These are phyloP conservation scores for Apolygus lucorum DNA, from an alignment of 1,140 invertebrate genomes.

Conservation along the genomic window DNA sequence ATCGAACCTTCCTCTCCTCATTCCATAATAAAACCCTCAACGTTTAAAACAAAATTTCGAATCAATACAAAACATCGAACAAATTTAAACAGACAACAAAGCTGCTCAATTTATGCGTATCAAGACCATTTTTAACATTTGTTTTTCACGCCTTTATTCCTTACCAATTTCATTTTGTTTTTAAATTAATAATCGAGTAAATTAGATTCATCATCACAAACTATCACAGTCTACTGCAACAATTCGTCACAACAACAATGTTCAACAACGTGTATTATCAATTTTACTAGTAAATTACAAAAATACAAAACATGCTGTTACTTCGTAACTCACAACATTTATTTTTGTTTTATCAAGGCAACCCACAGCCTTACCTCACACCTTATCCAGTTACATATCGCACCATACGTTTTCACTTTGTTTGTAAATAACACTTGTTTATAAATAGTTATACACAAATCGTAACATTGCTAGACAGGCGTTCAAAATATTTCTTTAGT, in stretches of 20 bases:
- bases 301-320: constrained; percentile 31
- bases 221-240: constrained; percentile 31
- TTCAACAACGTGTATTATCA: constrained; percentile 20
- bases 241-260: constrained; percentile 25
- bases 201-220: constrained; percentile 31
- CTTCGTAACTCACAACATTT: not conserved
- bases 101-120: not conserved
- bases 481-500: no score
- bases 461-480: no score
- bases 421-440: no score
- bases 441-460: no score
- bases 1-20: no score
- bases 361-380: constrained; percentile 28
- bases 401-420: not conserved
- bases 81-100: not conserved
- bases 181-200: constrained; percentile 26
- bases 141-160: not conserved
- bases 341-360: constrained; percentile 27
- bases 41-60: no score
- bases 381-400: not conserved
- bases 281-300: constrained; percentile 26
- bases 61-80: no score
- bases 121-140: not conserved
- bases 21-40: no score
- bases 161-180: constrained; percentile 14